Percentiles rank a stretch among this genome's conserved stretches.
Conservation (phyloP, 92 coral and sea anemone species). For the Hydrozoanthus gracilis region DNA sequence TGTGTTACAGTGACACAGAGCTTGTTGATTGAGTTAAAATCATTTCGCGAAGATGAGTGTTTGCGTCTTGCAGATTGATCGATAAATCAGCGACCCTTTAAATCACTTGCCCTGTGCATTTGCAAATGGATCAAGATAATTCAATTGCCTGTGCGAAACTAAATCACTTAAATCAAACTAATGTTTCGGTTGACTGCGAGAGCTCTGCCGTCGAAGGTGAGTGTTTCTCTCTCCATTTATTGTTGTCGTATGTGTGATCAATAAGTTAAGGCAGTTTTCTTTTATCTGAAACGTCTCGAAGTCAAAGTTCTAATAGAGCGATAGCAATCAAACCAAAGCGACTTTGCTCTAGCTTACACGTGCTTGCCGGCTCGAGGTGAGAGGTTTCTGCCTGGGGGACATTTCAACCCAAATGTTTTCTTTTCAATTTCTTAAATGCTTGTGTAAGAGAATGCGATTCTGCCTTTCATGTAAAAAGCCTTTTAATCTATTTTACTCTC, state of each 20-base stretch:
- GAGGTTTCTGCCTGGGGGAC: not conserved
- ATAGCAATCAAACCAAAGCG: no score
- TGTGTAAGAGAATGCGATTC: no score
- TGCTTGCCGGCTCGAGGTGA: not conserved
- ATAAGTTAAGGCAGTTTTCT: not conserved
- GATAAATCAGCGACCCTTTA: not conserved
- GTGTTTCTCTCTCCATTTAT: not conserved
- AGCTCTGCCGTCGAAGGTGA: not conserved
- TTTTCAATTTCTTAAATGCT: no score
- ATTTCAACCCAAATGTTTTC: no score
- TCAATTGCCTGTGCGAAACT: not conserved
- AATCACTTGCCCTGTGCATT: not conserved
- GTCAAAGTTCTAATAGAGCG: no score
- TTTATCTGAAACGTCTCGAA: not conserved
- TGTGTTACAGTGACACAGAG: constrained; percentile 42
- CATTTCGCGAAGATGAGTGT: not conserved
- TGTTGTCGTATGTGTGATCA: not conserved
- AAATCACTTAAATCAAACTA: not conserved
- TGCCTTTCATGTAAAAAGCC: no score
- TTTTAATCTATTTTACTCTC: no score
- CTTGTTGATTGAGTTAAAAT: not conserved
- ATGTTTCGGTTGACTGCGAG: not conserved
- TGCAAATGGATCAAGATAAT: constrained; percentile 3
- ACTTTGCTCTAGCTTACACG: not conserved
- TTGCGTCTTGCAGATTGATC: not conserved